A percentile compares a stretch with the other conserved stretches of the same genome.
phyloP scores from a whole-genome alignment of 2,888 invertebrate genomes.

The Lithodes maja region DNA sequence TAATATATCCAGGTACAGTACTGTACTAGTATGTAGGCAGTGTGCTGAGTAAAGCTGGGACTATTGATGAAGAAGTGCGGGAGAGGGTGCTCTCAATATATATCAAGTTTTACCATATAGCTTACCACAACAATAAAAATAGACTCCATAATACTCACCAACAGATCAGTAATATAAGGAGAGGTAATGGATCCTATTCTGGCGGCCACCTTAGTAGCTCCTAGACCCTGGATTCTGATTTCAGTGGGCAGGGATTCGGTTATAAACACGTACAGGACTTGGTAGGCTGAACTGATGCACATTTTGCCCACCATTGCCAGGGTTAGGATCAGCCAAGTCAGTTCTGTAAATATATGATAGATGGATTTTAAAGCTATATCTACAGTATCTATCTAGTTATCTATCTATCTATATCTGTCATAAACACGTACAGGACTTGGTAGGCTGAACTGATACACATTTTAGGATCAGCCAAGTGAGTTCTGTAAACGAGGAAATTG shows the following conservation, averaged over 20 bases:
- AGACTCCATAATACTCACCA: slow-evolving; percentile 41
- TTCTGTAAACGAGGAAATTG: no score
- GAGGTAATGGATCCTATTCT: slow-evolving; percentile 52
- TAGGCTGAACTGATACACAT: slow-evolving; percentile 43
- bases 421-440: slow-evolving; percentile 39
- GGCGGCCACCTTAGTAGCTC: slow-evolving; percentile 34
- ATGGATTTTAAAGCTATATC: no score
- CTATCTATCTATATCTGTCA: no score
- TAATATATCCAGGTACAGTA: no score
- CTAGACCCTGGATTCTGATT: slow-evolving; percentile 47
- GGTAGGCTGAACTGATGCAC: slow-evolving; percentile 40
- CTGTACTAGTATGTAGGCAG: no score
- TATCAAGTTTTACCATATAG: slow-evolving; percentile 22
- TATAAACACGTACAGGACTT: slow-evolving; percentile 37
- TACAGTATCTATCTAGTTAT: no score
- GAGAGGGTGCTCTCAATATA: no score
- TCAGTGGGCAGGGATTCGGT: slow-evolving; percentile 60
- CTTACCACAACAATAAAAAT: background rate
- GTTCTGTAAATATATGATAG: no score
- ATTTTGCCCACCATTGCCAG: slow-evolving; percentile 60
- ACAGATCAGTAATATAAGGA: slow-evolving; percentile 55
- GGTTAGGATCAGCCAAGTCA: slow-evolving; percentile 42
- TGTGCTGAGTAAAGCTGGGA: no score
- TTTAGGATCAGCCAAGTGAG: slow-evolving; percentile 37
- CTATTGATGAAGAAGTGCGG: no score